Evolutionary conservation across 2,888 invertebrate genomes (phyloP).

Genomic region (Hermaeophaga mercurialis): DNA sequence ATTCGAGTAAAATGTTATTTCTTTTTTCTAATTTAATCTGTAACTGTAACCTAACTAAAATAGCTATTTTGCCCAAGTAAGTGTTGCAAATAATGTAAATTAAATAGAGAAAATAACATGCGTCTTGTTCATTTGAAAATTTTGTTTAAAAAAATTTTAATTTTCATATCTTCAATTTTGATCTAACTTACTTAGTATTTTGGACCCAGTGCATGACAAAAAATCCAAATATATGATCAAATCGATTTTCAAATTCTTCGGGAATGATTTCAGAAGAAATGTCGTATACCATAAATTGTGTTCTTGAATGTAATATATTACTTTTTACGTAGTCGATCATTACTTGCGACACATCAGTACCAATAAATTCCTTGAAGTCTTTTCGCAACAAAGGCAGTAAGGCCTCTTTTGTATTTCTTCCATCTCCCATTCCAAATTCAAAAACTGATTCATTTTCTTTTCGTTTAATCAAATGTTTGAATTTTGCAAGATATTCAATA

Average conservation of each 20-base stretch:
- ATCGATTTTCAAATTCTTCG: constrained; percentile 16
- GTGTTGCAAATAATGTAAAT: too few relatives aligned
- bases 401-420: constrained; percentile 63
- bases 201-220: constrained; percentile 28
- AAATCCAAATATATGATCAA: constrained; percentile 28
- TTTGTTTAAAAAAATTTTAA: too few relatives aligned
- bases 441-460: constrained; percentile 60
- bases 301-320: not conserved
- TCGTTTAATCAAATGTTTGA: constrained; percentile 53
- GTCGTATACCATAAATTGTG: constrained; percentile 18
- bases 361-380: constrained; percentile 23
- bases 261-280: constrained; percentile 13
- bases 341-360: constrained; percentile 18
- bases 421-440: constrained; percentile 79
- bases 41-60: too few relatives aligned
- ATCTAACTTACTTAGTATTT: constrained; percentile 23
- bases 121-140: too few relatives aligned
- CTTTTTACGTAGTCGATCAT: constrained; percentile 21
- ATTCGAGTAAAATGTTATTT: too few relatives aligned
- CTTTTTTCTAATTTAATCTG: too few relatives aligned
- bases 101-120: too few relatives aligned
- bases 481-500: constrained; percentile 61
- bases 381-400: constrained; percentile 21
- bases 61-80: too few relatives aligned
- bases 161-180: too few relatives aligned